A percentile compares a stretch with the other conserved stretches of the same genome.
phyloP scores from a whole-genome alignment of 1,140 invertebrate genomes.

The Brachionus rotundiformis region DNA sequence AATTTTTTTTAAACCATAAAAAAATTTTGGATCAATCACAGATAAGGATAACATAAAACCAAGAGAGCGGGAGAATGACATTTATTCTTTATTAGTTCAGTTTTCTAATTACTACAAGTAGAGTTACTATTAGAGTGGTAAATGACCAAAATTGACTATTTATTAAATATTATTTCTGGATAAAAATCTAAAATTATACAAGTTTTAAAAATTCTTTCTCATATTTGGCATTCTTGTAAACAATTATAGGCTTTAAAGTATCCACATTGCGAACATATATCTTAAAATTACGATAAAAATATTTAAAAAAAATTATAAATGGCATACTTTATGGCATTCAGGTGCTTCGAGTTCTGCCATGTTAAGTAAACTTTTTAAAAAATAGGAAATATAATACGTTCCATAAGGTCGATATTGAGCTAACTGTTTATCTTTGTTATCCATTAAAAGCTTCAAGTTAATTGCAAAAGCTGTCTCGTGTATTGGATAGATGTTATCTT shows the following conservation, averaged over 20 bases:
- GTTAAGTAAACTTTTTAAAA: background rate
- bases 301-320: background rate
- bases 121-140: no score
- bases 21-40: no score
- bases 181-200: background rate
- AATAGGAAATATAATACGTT: background rate
- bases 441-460: background rate
- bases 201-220: conserved; percentile 1
- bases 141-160: no score
- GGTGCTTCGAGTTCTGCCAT: background rate
- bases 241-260: background rate
- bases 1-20: no score
- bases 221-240: background rate
- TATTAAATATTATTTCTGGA: no score
- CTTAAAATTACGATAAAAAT: background rate
- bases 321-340: background rate
- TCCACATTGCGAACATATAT: background rate
- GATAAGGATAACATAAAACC: no score
- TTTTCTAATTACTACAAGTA: no score
- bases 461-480: background rate
- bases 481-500: background rate
- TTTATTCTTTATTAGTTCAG: no score
- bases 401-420: background rate
- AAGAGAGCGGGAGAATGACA: no score
- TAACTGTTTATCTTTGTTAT: background rate